These are phyloP conservation scores for Pachycephus smyrnensis DNA, from an alignment of 2,888 invertebrate species.

Conservation along the genomic window DNA sequence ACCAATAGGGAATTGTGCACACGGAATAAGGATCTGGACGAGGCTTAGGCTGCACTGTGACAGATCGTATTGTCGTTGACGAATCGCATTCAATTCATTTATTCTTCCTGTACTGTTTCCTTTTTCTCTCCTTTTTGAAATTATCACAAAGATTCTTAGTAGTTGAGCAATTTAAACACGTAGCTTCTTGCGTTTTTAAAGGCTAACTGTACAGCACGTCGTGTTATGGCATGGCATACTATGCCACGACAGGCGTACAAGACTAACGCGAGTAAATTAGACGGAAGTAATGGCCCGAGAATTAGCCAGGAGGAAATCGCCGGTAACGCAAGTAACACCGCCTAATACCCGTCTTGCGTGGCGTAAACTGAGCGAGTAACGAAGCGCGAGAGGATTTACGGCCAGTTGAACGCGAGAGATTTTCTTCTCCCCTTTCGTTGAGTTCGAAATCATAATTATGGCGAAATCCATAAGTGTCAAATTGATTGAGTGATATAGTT, in stretches of 20 bases:
- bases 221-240: neutral
- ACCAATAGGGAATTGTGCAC: neutral
- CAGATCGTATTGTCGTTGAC: neutral
- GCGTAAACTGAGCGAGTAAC: neutral
- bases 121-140: neutral
- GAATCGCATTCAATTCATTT: neutral
- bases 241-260: neutral
- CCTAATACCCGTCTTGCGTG: neutral
- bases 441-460: neutral
- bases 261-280: neutral
- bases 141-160: neutral
- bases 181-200: neutral
- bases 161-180: neutral
- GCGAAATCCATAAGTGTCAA: neutral
- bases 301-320: neutral
- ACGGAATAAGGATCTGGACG: neutral
- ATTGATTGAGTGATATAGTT: neutral
- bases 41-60: neutral
- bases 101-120: neutral
- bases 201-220: neutral
- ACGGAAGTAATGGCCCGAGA: neutral
- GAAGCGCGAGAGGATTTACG: neutral
- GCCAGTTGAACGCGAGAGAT: neutral
- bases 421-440: neutral
- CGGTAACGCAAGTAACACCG: neutral